Evolutionary conservation across 2,888 invertebrate genomes (phyloP), one percentile per base, ranked within the genome.

Genomic region (Resseliella maxima): DNA sequence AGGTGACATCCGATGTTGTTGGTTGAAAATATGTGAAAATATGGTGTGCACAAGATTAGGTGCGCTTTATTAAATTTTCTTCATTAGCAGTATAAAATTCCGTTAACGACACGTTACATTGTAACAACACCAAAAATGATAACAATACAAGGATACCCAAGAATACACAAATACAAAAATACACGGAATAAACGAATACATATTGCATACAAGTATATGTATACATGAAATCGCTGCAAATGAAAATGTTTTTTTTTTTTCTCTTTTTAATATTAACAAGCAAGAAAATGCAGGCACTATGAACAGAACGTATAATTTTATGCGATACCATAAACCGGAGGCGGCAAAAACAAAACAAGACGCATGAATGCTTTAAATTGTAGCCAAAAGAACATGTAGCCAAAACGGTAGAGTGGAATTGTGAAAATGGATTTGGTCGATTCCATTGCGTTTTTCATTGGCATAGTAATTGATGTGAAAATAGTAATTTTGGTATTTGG

Each of bases 51-150:
- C 15, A 31, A 31, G 31, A 72, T 72, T 72, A 24, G 59, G 59
- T 59, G 27, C 59, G n/a, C 59, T 59, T 59, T 72, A 72, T 72
- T 72, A 72, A 72, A 72, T 72, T 72, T 72, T 72, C 72, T 72
- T 72, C 31, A 72, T 72, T 72, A 72, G 72, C 72, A 72, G 27
- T 72, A 72, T 72, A 72, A 72, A 72, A 72, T 72, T 72, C 72
- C 72, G 31, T 72, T 72, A 72, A 72, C 72, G 72, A 72, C 72
- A 72, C 35, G 31, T 72, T 72, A 72, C 72, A 72, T 72, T 72
- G 31, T 72, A 72, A 31, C 31, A 72, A 72, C 72, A 72, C 72
- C 72, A 35, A 31, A 72, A 72, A 31, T n/a, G 72, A 72, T 3
- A 72, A 31, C 31, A 72, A 35, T 18, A 72, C 21, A 50, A 8